A percentile compares a stretch with the other conserved stretches of the same genome.
These are phyloP conservation scores for Myzus persicae DNA, from an alignment of 1,140 invertebrate species.

Conservation along the genomic window DNA sequence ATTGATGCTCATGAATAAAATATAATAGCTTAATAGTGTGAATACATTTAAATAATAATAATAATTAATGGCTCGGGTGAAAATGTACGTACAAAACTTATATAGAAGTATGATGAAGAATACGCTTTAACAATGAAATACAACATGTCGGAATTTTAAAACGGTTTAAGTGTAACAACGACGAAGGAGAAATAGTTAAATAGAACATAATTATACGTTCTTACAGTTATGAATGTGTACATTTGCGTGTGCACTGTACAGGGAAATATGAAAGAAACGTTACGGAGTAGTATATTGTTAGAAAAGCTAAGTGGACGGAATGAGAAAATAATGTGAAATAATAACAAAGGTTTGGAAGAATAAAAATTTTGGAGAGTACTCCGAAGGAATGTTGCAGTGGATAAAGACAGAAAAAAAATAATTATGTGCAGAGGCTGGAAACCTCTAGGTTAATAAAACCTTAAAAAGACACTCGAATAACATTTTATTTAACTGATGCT, in stretches of 20 bases:
- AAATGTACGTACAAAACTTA: neutral
- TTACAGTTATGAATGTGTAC: neutral
- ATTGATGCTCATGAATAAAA: neutral
- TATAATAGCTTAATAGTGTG: neutral
- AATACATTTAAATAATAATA: neutral
- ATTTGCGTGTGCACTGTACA: neutral
- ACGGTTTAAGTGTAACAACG: neutral
- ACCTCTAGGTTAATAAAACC: constrained; percentile 37
- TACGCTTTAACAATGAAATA: neutral
- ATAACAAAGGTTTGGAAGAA: neutral
- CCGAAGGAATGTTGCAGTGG: neutral
- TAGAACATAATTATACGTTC: neutral
- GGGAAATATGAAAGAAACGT: neutral
- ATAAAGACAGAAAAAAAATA: constrained; percentile 11
- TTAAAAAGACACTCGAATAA: constrained; percentile 21
- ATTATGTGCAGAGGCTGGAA: constrained; percentile 17
- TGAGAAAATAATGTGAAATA: constrained; percentile 1
- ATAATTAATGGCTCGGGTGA: neutral
- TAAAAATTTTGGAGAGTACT: constrained; percentile 8
- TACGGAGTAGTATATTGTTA: neutral
- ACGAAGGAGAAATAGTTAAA: neutral
- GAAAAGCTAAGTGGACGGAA: neutral
- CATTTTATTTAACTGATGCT: constrained; percentile 25
- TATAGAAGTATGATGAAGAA: neutral
- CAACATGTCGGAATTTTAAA: neutral